Conservation (phyloP, 2,888 invertebrate genomes). For the Andrena marginata region DNA sequence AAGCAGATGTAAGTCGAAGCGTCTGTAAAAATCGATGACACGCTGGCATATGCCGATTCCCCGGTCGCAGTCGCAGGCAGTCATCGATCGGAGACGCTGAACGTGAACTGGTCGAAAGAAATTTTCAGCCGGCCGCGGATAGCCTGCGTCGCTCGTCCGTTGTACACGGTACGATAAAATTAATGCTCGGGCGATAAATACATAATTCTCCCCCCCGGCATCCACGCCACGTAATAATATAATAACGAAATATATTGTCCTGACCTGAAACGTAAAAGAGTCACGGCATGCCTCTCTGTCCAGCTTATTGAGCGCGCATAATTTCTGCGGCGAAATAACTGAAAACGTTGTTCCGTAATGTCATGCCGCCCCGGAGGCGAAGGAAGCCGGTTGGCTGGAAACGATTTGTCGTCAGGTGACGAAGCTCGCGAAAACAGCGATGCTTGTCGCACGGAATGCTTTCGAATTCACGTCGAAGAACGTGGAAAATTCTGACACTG, state of each 20-base stretch:
- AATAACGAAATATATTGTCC: slow-evolving; percentile 82
- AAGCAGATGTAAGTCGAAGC: slow-evolving; percentile 70
- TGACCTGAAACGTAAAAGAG: slow-evolving; percentile 81
- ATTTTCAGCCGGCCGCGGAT: slow-evolving; percentile 50
- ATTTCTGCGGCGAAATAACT: slow-evolving; percentile 58
- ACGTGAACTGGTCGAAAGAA: slow-evolving; percentile 45
- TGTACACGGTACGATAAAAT: slow-evolving; percentile 50
- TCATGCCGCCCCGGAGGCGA: slow-evolving; percentile 28
- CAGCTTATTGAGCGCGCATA: slow-evolving; percentile 76
- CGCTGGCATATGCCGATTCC: slow-evolving; percentile 78
- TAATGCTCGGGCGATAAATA: slow-evolving; percentile 62
- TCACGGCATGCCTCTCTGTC: slow-evolving; percentile 80
- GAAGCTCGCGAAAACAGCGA: slow-evolving; percentile 31
- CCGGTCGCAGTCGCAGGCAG: slow-evolving; percentile 1
- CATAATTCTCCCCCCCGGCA: slow-evolving; percentile 56
- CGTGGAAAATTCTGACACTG: background rate
- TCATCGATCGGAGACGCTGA: slow-evolving; percentile 49
- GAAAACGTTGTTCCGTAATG: slow-evolving; percentile 41
- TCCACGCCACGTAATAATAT: slow-evolving; percentile 78
- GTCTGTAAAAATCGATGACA: slow-evolving; percentile 79
- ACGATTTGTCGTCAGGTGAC: slow-evolving; percentile 39
- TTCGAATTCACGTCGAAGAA: background rate
- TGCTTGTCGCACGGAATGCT: slow-evolving; percentile 16
- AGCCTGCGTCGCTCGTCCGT: slow-evolving; percentile 40
- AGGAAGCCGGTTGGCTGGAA: slow-evolving; percentile 31